A percentile compares a stretch with the other conserved stretches of the same genome.
phyloP scores from a whole-genome alignment of 2,113 vertebrate species.

The Aptenodytes forsteri region DNA sequence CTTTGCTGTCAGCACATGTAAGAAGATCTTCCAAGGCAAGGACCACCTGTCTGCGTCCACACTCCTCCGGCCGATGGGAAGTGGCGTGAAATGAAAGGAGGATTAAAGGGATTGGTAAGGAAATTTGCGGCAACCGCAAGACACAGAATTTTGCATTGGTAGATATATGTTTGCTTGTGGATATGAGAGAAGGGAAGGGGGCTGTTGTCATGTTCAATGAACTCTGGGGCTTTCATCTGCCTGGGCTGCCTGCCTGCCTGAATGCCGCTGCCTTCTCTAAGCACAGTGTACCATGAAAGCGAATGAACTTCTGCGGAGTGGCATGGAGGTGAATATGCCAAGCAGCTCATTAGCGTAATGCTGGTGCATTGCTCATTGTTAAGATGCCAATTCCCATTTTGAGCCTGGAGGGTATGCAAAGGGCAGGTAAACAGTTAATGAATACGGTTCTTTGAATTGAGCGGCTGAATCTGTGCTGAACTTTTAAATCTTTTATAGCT shows the following conservation, averaged over 20 bases:
- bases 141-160: neutral
- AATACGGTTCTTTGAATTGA: neutral
- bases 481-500: constrained; percentile 25
- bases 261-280: neutral
- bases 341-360: neutral
- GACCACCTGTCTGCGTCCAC: neutral
- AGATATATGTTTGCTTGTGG: neutral
- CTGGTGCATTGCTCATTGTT: neutral
- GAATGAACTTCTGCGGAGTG: neutral
- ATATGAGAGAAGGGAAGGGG: neutral
- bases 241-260: neutral
- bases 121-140: neutral
- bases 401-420: neutral
- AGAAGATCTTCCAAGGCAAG: neutral
- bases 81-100: neutral
- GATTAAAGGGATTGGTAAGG: neutral
- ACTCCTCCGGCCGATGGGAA: neutral
- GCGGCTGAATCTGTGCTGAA: neutral
- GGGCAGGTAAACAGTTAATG: constrained; percentile 53
- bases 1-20: neutral
- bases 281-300: neutral
- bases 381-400: neutral
- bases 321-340: neutral
- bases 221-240: neutral
- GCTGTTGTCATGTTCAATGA: neutral